Evolutionary conservation across 2,888 invertebrate species (phyloP).

Genomic region (Sepiola atlantica): DNA sequence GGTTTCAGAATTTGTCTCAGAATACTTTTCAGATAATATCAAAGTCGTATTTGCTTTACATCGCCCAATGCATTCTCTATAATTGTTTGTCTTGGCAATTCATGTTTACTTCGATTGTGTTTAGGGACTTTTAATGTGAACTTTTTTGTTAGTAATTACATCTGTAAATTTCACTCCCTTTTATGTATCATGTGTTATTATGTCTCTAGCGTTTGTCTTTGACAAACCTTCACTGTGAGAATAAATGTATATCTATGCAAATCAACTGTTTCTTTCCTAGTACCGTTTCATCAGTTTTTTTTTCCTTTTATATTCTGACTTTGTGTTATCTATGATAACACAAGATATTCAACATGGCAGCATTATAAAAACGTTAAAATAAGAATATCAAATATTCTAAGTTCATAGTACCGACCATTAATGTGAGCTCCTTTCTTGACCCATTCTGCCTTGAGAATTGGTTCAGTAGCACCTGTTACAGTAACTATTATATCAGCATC

Average conservation of each 20-base stretch:
- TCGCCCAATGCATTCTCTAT: too few species aligned
- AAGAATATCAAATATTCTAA: too few species aligned
- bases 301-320: too few species aligned
- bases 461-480: conserved; percentile 77
- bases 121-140: too few species aligned
- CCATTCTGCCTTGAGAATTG: conserved; percentile 78
- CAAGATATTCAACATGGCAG: too few species aligned
- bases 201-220: neutral
- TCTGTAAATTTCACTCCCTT: neutral
- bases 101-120: neutral
- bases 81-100: neutral
- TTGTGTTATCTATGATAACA: too few species aligned
- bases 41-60: neutral
- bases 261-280: neutral
- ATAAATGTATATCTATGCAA: neutral
- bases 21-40: too few species aligned
- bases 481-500: conserved; percentile 81
- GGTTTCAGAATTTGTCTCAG: too few species aligned
- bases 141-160: too few species aligned
- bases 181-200: neutral
- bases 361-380: too few species aligned
- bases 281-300: neutral
- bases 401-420: conserved; percentile 77
- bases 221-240: neutral
- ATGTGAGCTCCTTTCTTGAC: conserved; percentile 79